Evolutionary conservation across 2,888 invertebrate species (phyloP), one percentile per base, ranked within the genome.

Genomic region (Seira sanloemensis): DNA sequence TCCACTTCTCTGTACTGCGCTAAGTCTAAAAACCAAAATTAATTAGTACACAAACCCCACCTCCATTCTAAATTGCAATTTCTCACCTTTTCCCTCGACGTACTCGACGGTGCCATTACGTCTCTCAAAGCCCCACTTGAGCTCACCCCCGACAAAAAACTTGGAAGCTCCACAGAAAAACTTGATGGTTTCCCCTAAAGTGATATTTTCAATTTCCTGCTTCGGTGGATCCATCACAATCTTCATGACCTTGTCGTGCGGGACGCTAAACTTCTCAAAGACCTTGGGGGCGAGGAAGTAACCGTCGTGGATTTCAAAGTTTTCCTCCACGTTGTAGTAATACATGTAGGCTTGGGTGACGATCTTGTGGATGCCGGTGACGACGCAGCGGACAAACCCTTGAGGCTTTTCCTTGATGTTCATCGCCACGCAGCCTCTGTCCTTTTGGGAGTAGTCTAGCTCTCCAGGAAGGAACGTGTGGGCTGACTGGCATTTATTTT

Each of bases 341-440:
- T 87, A 87, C 71, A 87, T 78, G 24, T 85, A 77, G 18, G 87
- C 87, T 65, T 87, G 87, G 4, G 87, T 80, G 9, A 87, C 87
- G 25, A 85, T 87, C 62, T 87, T 87, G 12, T 85, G 84, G 12
- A 85, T 27, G 9, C 87, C 87, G 25, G 80, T 78, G 1, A 87
- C 87, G 21, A 83, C 80, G 65, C 87, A 87, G 46, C 85, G 71
- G 7, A 87, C 73, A 71, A 85, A 82, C 7, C 87, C 87, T 46
- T 85, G 83, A 1, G 83, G 80, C 65, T 79, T 85, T 4, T 84
- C 73, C 0, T 68, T 84, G 18, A 87, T 78, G 27, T 79, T 77
- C 69, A 81, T 79, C 1, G 85, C 75, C 65, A 87, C 77, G 62
- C 87, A 87, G 1, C 84, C 82, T 19, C 68, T 75, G 26, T 84